A percentile compares a stretch with the other conserved stretches of the same genome.
These are phyloP conservation scores for Scaptomyza cyrtandrae DNA, from an alignment of 2,888 invertebrate species.

Conservation along the genomic window DNA sequence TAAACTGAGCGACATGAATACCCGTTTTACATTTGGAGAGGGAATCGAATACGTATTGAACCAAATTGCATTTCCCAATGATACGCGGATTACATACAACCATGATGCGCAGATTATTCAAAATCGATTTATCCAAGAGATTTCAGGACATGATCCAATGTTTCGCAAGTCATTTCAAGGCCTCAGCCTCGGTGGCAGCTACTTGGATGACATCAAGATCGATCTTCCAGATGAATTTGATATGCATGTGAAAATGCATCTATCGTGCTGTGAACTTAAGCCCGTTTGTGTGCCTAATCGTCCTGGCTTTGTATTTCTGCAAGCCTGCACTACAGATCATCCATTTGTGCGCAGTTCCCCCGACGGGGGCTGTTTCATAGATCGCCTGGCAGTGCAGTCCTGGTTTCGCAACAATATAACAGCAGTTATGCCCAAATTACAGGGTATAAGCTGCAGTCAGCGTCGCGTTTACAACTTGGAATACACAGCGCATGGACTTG, in stretches of 20 bases:
- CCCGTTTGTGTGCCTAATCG: constrained; percentile 10
- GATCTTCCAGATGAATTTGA: constrained; percentile 72
- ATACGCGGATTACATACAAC: constrained; percentile 25
- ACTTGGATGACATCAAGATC: constrained; percentile 57
- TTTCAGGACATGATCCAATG: constrained; percentile 33
- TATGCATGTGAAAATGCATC: constrained; percentile 55
- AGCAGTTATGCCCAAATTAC: constrained; percentile 32
- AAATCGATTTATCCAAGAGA: constrained; percentile 37
- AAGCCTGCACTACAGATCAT: background rate
- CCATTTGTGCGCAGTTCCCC: constrained; percentile 7
- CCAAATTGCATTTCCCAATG: constrained; percentile 16
- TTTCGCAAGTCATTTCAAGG: constrained; percentile 43
- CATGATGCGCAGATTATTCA: constrained; percentile 48
- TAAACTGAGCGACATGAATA: constrained; percentile 10
- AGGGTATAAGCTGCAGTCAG: constrained; percentile 21
- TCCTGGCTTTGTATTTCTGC: constrained; percentile 36
- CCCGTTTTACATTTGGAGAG: constrained; percentile 14
- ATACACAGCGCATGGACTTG: constrained; percentile 43
- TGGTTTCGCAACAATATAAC: constrained; percentile 63
- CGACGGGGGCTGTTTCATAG: constrained; percentile 30
- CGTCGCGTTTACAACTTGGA: constrained; percentile 36
- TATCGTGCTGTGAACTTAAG: constrained; percentile 34
- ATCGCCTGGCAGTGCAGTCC: constrained; percentile 56
- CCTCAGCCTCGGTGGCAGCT: constrained; percentile 59
- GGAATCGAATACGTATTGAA: constrained; percentile 44